Evolutionary conservation across 2,797 vertebrate genomes (phyloP), one percentile per base, ranked within the genome.

Genomic region (Acanthopagrus latus): DNA sequence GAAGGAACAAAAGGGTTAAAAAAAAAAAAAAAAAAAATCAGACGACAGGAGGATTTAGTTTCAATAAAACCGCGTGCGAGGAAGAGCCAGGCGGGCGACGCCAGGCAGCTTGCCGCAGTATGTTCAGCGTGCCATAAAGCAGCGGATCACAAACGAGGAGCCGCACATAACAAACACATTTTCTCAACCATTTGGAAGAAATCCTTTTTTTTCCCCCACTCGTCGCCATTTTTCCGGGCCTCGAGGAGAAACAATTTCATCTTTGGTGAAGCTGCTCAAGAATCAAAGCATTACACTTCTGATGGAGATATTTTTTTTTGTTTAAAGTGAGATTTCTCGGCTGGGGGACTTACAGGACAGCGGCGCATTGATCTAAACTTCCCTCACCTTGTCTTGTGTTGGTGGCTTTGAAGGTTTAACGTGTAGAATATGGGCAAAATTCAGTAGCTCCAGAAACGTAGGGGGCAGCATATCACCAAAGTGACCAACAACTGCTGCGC

Each of bases 1-100:
- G 46, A 70, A 65, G 44, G 55, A 69, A 79, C 29, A 66, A 63
- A 75, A 59, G 7, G 58, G 63, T 33, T 7, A 33, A 33, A 33
- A 29, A 4, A 13, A 23, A 58, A 25, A 25, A 25, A 25, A n/a
- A n/a, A 29, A 29, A 5, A 23, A 78, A 79, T 46, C 46, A 71
- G 47, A 56, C 16, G 12, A 63, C 25, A 9, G 67, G 51, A 66
- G 62, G 74, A 65, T 73, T 69, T 29, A 5, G 71, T 13, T 52
- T 67, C 16, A 58, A 21, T 48, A 43, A 43, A 75, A 44, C n/a
- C 38, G 3, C 18, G 5, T n/a, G 27, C 20, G 44, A 54, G 27
- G 33, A 20, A 20, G 21, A 47, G 27, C 20, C 57, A 71, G 71
- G 81, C 5, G 54, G 76, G 56, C 46, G n/a, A 27, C 4, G 7